phyloP scores from a whole-genome alignment of 2,113 vertebrate species.

The Rana temporaria region DNA sequence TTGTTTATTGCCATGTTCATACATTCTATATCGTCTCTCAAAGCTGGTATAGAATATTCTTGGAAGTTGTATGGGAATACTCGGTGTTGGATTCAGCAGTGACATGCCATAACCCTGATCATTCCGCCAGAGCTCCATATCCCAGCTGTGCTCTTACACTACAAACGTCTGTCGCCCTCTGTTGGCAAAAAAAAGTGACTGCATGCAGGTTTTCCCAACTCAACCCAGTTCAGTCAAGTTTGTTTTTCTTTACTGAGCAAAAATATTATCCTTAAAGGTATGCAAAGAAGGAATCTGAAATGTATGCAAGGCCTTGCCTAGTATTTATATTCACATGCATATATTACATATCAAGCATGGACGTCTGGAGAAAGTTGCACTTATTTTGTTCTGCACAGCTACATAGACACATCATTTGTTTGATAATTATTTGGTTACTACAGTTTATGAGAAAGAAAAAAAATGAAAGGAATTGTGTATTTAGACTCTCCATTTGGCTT shows the following conservation, averaged over 20 bases:
- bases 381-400: too few species aligned
- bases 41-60: neutral
- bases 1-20: too few species aligned
- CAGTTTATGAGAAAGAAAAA: neutral
- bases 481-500: neutral
- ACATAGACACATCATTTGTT: too few species aligned
- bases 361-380: neutral
- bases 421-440: neutral
- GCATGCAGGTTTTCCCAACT: neutral
- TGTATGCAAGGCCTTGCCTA: too few species aligned
- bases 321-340: conserved; percentile 34
- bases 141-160: conserved; percentile 58
- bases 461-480: neutral
- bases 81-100: conserved; percentile 61
- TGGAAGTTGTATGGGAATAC: too few species aligned
- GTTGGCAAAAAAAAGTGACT: conserved; percentile 60
- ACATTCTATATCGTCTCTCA: too few species aligned
- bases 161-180: conserved; percentile 68
- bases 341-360: conserved; percentile 30
- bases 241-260: neutral
- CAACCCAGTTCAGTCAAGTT: neutral
- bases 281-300: too few species aligned
- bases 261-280: too few species aligned
- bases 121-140: conserved; percentile 56
- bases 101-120: conserved; percentile 76